Percentiles rank a stretch among this genome's conserved stretches.
These are phyloP conservation scores for Corbicula japonica DNA, from an alignment of 2,888 invertebrate genomes.

Conservation along the genomic window DNA sequence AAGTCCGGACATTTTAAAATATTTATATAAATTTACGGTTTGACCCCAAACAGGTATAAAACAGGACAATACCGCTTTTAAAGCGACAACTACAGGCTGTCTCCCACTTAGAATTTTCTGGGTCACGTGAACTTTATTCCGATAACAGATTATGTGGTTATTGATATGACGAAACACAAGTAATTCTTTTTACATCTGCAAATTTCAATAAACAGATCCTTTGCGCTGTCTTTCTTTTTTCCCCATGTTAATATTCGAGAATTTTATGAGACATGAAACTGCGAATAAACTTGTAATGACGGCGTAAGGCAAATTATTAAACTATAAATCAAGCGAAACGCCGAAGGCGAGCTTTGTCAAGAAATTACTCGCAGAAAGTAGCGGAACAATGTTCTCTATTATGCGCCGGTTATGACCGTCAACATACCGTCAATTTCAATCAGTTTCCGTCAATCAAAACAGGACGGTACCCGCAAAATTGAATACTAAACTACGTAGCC, in stretches of 20 bases:
- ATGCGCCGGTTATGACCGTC: constrained; percentile 33
- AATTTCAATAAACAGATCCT: no score
- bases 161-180: no score
- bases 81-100: no score
- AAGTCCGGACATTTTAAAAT: no score
- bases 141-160: no score
- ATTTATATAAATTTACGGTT: no score
- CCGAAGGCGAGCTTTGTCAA: constrained; percentile 23
- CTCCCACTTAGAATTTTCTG: no score
- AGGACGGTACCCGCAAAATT: constrained; percentile 10
- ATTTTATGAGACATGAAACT: constrained; percentile 35
- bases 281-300: constrained; percentile 28
- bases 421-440: constrained; percentile 43
- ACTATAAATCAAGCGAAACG: constrained; percentile 40
- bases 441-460: constrained; percentile 2
- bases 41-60: no score
- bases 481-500: no score
- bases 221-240: constrained; percentile 1
- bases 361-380: constrained; percentile 35
- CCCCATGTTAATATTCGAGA: constrained; percentile 26
- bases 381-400: constrained; percentile 40
- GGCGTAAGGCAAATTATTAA: constrained; percentile 44
- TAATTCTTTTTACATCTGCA: no score
- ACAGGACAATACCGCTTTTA: no score
- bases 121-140: no score